phyloP scores from a whole-genome alignment of 1,140 invertebrate species.

The Formica exsecta region DNA sequence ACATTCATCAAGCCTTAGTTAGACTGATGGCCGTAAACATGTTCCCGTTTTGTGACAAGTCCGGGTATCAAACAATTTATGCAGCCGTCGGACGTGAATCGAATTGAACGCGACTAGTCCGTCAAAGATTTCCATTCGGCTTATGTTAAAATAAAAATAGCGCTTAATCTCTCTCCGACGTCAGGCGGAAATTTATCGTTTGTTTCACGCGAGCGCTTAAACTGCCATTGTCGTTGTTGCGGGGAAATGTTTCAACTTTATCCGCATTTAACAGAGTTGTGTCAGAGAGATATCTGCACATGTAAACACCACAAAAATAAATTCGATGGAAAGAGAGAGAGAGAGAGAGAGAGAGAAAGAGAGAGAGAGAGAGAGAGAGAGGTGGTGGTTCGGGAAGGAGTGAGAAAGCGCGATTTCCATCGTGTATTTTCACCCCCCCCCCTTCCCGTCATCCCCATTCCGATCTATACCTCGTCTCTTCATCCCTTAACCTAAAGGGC shows the following conservation, averaged over 20 bases:
- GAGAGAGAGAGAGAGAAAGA: not conserved
- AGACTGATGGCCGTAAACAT: constrained; percentile 64
- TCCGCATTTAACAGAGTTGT: constrained; percentile 18
- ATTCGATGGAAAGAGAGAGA: no score
- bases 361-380: no score
- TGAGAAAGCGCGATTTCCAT: constrained; percentile 34
- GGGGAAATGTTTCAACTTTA: constrained; percentile 17
- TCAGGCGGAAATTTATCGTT: constrained; percentile 53
- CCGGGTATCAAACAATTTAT: constrained; percentile 57
- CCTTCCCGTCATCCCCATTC: no score
- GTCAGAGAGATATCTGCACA: not conserved
- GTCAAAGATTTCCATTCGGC: constrained; percentile 60
- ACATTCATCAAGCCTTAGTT: constrained; percentile 62
- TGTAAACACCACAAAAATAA: constrained; percentile 12
- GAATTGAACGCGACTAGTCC: constrained; percentile 28
- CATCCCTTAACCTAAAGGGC: constrained; percentile 67
- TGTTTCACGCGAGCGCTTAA: constrained; percentile 16
- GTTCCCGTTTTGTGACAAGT: constrained; percentile 64
- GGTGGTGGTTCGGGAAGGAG: no score
- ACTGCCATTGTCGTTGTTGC: constrained; percentile 50
- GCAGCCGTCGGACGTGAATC: constrained; percentile 49
- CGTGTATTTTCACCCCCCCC: constrained; percentile 8
- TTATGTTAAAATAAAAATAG: constrained; percentile 57
- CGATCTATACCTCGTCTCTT: constrained; percentile 45
- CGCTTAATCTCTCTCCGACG: constrained; percentile 39